phyloP scores from a whole-genome alignment of 2,888 invertebrate species.

The Synanthedon vespiformis region DNA sequence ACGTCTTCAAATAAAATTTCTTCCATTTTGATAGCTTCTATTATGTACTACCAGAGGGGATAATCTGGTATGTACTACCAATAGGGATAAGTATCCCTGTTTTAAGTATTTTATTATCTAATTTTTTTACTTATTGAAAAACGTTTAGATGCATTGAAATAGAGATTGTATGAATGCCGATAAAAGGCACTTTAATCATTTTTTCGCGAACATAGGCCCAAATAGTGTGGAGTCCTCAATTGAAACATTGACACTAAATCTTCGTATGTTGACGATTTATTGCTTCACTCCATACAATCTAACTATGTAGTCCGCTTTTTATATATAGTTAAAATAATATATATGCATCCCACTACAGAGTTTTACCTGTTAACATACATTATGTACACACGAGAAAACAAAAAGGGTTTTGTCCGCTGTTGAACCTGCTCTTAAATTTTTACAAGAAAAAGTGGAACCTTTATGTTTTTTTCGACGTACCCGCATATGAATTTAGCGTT shows the following conservation, averaged over 20 bases:
- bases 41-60: no score
- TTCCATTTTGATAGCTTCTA: no score
- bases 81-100: no score
- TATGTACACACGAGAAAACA: slow-evolving; percentile 11
- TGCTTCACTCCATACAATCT: slow-evolving; percentile 11
- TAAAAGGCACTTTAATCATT: no score
- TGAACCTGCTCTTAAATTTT: not conserved
- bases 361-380: slow-evolving; percentile 28
- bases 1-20: no score
- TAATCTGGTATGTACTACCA: no score
- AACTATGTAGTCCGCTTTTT: slow-evolving; percentile 12
- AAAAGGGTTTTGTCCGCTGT: not conserved
- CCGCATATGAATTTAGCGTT: not conserved
- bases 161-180: no score
- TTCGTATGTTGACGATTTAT: slow-evolving; percentile 7
- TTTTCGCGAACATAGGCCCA: no score
- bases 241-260: slow-evolving; percentile 5
- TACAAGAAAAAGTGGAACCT: slow-evolving; percentile 18
- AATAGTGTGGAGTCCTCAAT: not conserved
- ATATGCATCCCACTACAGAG: slow-evolving; percentile 38
- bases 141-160: no score
- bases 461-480: slow-evolving; percentile 6
- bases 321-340: slow-evolving; percentile 8
- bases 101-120: no score
- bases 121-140: no score